Evolutionary conservation across 1,140 invertebrate genomes (phyloP).

Genomic region (Monochamus saltuarius): DNA sequence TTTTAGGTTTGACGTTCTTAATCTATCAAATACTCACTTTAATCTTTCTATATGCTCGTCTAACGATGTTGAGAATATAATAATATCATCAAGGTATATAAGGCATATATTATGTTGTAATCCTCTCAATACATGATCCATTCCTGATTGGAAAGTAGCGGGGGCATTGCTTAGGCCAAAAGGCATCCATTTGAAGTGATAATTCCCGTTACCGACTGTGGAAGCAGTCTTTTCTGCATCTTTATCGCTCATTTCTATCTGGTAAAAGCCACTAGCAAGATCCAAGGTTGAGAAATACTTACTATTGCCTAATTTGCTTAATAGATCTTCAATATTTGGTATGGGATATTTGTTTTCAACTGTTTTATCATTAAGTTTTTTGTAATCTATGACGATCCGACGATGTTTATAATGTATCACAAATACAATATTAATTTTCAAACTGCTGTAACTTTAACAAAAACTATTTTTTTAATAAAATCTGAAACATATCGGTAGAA

Average conservation of each 20-base stretch:
- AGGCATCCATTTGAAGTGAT: conserved; percentile 49
- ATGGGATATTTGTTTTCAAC: no score
- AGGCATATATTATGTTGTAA: conserved; percentile 37
- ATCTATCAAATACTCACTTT: conserved; percentile 28
- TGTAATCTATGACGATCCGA: no score
- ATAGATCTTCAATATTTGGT: no score
- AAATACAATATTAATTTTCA: no score
- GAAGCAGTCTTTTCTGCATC: neutral
- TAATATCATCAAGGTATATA: conserved; percentile 47
- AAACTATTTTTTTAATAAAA: no score
- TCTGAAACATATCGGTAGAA: no score
- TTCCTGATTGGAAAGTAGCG: conserved; percentile 47
- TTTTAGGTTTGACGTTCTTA: conserved; percentile 21
- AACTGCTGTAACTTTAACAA: no score
- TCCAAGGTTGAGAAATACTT: neutral
- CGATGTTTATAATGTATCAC: no score
- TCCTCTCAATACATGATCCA: conserved; percentile 32
- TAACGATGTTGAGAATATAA: conserved; percentile 31
- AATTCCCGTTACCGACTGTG: conserved; percentile 25
- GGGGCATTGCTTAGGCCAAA: conserved; percentile 52
- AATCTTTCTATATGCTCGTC: conserved; percentile 31
- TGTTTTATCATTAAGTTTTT: no score
- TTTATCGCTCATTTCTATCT: neutral
- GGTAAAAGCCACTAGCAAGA: neutral
- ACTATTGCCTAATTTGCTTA: neutral